Evolutionary conservation across 1,140 invertebrate genomes (phyloP).

Genomic region (Venturia canescens): DNA sequence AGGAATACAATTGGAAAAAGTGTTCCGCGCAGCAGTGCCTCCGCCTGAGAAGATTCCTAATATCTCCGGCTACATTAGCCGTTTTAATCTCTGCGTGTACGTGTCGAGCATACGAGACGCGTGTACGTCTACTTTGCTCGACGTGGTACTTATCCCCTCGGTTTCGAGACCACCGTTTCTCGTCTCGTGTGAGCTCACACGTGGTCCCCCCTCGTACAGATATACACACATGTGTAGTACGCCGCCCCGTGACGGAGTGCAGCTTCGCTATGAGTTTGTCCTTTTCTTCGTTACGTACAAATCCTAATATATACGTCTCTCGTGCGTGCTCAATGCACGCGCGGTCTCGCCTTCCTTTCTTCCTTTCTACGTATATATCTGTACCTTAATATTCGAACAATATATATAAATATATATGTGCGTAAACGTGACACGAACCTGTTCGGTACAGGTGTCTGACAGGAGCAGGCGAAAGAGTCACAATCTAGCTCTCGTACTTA

Average conservation of each 20-base stretch:
- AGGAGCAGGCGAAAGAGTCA: conserved; percentile 14
- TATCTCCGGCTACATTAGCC: background rate
- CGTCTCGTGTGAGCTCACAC: conserved; percentile 10
- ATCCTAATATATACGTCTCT: no score
- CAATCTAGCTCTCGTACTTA: conserved; percentile 51
- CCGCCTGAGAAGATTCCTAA: background rate
- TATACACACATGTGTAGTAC: background rate
- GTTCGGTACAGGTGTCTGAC: conserved; percentile 32
- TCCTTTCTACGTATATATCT: no score
- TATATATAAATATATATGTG: background rate
- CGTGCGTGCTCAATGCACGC: no score
- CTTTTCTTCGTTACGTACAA: no score
- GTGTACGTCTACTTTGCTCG: background rate
- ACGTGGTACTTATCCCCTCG: conserved; percentile 8
- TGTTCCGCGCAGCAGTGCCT: no score
- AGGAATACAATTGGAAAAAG: no score
- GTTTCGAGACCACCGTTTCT: background rate
- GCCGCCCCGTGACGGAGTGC: no score
- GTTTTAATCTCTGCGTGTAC: background rate
- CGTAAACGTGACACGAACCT: conserved; percentile 15
- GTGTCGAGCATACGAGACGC: background rate
- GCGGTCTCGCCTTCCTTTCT: no score
- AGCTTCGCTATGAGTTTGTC: no score
- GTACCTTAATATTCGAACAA: background rate
- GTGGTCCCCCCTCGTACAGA: background rate